phyloP scores from a whole-genome alignment of 2,888 invertebrate genomes.

The Pseudolycoriella hygida region DNA sequence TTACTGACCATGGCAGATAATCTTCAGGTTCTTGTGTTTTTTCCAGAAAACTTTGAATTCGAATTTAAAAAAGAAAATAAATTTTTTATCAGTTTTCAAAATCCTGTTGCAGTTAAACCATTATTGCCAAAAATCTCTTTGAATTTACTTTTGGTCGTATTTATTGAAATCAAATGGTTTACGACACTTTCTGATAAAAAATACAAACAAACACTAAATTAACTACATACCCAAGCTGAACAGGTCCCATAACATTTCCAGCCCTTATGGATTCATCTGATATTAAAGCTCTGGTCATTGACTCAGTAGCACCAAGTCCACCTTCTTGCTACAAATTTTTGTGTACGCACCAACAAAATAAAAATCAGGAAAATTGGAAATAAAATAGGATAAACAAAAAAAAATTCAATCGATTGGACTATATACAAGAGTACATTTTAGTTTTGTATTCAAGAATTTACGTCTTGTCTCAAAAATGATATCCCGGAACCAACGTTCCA shows the following conservation, averaged over 20 bases:
- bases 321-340: constrained; percentile 68
- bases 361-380: constrained; percentile 12
- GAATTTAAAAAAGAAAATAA: neutral
- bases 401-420: constrained; percentile 2
- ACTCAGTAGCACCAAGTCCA: constrained; percentile 83
- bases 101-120: neutral
- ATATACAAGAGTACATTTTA: too few species aligned
- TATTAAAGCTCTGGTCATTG: constrained; percentile 89
- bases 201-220: neutral
- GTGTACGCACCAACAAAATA: constrained; percentile 34
- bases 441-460: too few species aligned
- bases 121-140: neutral
- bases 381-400: constrained; percentile 4
- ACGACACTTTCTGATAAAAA: constrained; percentile 1
- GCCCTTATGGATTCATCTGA: constrained; percentile 73
- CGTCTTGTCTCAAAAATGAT: too few species aligned
- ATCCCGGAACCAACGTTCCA: too few species aligned
- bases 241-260: constrained; percentile 67
- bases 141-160: constrained; percentile 1
- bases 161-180: neutral
- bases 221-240: constrained; percentile 82
- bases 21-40: constrained; percentile 56
- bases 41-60: constrained; percentile 52
- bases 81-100: neutral
- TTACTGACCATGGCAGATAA: constrained; percentile 68